Base-by-base conservation (phyloP, 2,113 vertebrate genomes). In the Grammomys surdaster region DNA sequence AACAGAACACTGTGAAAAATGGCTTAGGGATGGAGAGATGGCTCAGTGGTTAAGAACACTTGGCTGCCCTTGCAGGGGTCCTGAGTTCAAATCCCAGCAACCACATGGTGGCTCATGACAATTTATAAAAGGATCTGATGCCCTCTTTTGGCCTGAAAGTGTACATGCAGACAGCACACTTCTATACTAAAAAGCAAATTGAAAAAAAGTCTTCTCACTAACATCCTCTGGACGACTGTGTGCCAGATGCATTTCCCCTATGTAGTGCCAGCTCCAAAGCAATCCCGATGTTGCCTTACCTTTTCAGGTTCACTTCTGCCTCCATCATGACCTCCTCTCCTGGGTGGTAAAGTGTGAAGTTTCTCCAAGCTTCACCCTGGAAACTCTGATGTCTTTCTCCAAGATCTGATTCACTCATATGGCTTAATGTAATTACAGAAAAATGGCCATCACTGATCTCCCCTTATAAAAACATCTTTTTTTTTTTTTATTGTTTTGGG, bases 361-460 rank as follows among this genome's bases (percentile, higher is more conserved):
- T 88, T 93, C 96, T 95, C 96, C 93, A 95, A 92, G 87, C 78
- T 95, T 81, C 78, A 56, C 70, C 19, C 86, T 96, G 92, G 78
- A 46, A 82, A 88, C 48, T 95, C 63, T 94, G 89, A 67, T 76
- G 77, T 96, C 88, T 92, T 97, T 93, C 90, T 96, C 78, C 85
- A 95, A 95, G 89, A 91, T 92, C 76, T 96, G 93, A 92, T 9
- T 85, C 73, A 80, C 75, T 94, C 95, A 85, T 60, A 48, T 95
- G 73, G 75, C 96, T 96, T 97, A 77, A 95, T 65, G 8, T 67
- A 97, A 97, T 94, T 77, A 43, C 20, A 94, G 92, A 96, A 93
- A 92, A 88, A 86, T 90, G 19, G 73, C 78, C 24, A 91, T 87
- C 60, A 91, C 46, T 26, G 51, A 67, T 78, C 93, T 93, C 63